These are phyloP conservation scores for Griposia aprilina DNA, from an alignment of 2,888 invertebrate genomes.

Conservation along the genomic window DNA sequence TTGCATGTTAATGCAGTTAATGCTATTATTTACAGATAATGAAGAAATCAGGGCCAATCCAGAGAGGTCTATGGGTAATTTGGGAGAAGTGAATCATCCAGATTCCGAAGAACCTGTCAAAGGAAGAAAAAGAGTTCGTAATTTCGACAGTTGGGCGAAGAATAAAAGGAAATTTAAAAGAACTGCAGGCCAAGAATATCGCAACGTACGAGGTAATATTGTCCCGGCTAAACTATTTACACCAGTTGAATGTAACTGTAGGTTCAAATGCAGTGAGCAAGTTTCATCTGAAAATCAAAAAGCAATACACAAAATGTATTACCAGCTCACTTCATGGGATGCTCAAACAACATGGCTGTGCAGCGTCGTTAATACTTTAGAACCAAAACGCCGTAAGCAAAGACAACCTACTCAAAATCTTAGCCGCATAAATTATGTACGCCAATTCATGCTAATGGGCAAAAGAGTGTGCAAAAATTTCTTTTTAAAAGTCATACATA, in stretches of 20 bases:
- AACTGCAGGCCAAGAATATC: conserved; percentile 43
- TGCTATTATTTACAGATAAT: conserved; percentile 44
- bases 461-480: conserved; percentile 43
- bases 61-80: conserved; percentile 43
- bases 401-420: conserved; percentile 32
- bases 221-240: conserved; percentile 40
- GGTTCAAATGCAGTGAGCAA: conserved; percentile 41
- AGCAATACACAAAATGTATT: conserved; percentile 35
- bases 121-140: conserved; percentile 43
- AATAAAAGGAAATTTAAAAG: conserved; percentile 32
- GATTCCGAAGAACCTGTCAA: conserved; percentile 48
- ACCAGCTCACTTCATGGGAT: conserved; percentile 35
- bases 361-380: conserved; percentile 29
- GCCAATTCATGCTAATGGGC: conserved; percentile 21
- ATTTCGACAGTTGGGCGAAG: conserved; percentile 41
- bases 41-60: conserved; percentile 28
- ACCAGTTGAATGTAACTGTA: conserved; percentile 31
- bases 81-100: conserved; percentile 46
- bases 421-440: conserved; percentile 28
- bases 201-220: conserved; percentile 42
- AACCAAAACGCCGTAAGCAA: conserved; percentile 38
- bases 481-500: conserved; percentile 34
- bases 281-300: conserved; percentile 39
- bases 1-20: conserved; percentile 8
- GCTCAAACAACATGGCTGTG: conserved; percentile 41